These are phyloP conservation scores for Motacilla alba DNA, from an alignment of 2,113 vertebrate genomes.

Conservation along the genomic window DNA sequence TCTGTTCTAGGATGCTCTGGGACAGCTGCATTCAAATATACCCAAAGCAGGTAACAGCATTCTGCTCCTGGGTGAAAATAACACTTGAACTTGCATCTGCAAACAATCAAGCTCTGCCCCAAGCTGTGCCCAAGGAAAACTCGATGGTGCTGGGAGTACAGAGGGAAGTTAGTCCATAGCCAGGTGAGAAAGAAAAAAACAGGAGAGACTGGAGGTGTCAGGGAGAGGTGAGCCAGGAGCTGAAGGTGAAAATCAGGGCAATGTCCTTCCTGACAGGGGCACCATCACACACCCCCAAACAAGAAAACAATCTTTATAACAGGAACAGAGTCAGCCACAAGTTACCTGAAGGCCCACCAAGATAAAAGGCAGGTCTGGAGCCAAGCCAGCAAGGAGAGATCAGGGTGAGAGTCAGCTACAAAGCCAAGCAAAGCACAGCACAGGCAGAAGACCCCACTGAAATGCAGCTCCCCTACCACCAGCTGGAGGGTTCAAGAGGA, in stretches of 20 bases:
- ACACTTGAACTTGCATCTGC: background rate
- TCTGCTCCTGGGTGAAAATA: background rate
- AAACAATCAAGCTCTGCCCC: background rate
- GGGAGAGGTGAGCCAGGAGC: background rate
- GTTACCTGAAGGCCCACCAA: background rate
- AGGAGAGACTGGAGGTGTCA: fast-evolving
- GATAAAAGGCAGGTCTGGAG: background rate
- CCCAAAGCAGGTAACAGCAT: background rate
- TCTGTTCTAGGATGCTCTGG: background rate
- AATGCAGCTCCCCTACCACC: fast-evolving
- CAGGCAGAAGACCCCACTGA: background rate
- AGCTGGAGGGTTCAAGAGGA: background rate
- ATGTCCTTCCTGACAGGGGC: background rate
- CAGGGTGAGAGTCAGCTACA: background rate
- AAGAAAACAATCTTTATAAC: fast-evolving
- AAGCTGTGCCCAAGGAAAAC: background rate
- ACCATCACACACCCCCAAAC: background rate
- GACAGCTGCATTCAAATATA: background rate
- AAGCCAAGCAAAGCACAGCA: background rate
- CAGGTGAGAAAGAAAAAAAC: background rate
- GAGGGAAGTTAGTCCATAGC: background rate
- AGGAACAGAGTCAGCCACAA: background rate
- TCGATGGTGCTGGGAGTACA: background rate
- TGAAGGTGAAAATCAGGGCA: background rate
- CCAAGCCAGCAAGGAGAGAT: background rate